Conservation (phyloP, 2,797 vertebrate genomes). For the Crenichthys baileyi region DNA sequence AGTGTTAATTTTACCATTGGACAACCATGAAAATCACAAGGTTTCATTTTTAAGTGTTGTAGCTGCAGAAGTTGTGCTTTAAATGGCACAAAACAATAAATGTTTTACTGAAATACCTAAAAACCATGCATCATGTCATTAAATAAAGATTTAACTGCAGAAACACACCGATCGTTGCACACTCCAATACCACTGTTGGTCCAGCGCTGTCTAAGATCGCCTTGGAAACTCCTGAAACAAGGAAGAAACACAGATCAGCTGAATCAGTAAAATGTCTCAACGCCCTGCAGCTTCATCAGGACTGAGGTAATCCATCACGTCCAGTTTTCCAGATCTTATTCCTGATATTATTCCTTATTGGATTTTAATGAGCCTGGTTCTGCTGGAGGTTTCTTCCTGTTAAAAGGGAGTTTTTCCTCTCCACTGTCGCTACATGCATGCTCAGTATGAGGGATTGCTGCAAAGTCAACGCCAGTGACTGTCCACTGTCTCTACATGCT, state of each 20-base stretch:
- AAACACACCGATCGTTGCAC: constrained; percentile 77
- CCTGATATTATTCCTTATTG: background rate
- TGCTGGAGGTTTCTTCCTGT: too few relatives aligned
- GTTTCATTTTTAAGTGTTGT: background rate
- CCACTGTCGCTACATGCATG: too few relatives aligned
- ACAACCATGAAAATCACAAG: background rate
- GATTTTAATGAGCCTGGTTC: too few relatives aligned
- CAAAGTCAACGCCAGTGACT: too few relatives aligned
- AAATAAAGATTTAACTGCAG: background rate
- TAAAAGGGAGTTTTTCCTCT: too few relatives aligned
- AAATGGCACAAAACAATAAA: background rate
- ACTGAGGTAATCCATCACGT: background rate
- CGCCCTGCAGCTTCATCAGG: background rate
- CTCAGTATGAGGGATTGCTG: too few relatives aligned
- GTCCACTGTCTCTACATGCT: too few relatives aligned
- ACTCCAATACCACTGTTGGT: constrained; percentile 75
- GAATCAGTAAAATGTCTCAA: background rate
- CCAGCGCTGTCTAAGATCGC: constrained; percentile 88
- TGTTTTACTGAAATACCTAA: background rate
- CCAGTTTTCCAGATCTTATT: background rate
- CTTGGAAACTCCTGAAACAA: constrained; percentile 86
- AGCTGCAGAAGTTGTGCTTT: background rate
- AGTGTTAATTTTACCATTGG: background rate
- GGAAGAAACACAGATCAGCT: background rate
- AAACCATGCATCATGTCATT: background rate